Evolutionary conservation across 2,888 invertebrate genomes (phyloP).

Genomic region (Galerucella nymphaeae): DNA sequence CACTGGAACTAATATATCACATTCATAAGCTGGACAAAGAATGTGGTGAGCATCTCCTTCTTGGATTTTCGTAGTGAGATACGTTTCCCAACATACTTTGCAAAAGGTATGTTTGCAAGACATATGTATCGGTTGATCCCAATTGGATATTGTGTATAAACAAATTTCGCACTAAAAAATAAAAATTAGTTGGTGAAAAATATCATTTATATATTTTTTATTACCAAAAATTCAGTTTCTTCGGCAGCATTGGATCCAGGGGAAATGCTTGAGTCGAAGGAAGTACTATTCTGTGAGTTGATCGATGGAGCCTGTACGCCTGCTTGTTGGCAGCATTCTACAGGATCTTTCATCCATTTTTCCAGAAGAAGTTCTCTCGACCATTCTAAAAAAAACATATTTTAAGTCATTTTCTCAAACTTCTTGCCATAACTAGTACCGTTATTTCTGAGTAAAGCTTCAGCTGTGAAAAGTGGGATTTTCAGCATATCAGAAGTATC

Average conservation of each 20-base stretch:
- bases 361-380: slow-evolving; percentile 74
- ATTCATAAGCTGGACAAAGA: slow-evolving; percentile 74
- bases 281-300: slow-evolving; percentile 62
- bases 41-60: slow-evolving; percentile 76
- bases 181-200: too few relatives aligned
- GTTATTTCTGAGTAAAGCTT: slow-evolving; percentile 74
- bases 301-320: slow-evolving; percentile 73
- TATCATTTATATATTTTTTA: background rate
- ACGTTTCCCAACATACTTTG: slow-evolving; percentile 73
- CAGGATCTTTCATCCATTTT: slow-evolving; percentile 75
- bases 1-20: slow-evolving; percentile 73
- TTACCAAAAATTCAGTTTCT: slow-evolving; percentile 59
- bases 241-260: slow-evolving; percentile 56
- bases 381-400: slow-evolving; percentile 69
- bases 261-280: slow-evolving; percentile 61
- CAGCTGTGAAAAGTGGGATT: slow-evolving; percentile 76
- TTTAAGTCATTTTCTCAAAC: too few relatives aligned
- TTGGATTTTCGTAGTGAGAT: slow-evolving; percentile 73
- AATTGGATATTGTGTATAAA: slow-evolving; percentile 64
- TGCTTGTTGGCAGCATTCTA: slow-evolving; percentile 73
- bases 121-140: slow-evolving; percentile 69
- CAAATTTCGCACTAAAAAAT: slow-evolving; percentile 74
- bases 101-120: slow-evolving; percentile 75
- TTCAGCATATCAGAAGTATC: slow-evolving; percentile 79
- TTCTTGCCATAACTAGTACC: too few relatives aligned